Evolutionary conservation across 2,113 vertebrate genomes (phyloP), one percentile per base, ranked within the genome.

Genomic region (Crotalus tigris): DNA sequence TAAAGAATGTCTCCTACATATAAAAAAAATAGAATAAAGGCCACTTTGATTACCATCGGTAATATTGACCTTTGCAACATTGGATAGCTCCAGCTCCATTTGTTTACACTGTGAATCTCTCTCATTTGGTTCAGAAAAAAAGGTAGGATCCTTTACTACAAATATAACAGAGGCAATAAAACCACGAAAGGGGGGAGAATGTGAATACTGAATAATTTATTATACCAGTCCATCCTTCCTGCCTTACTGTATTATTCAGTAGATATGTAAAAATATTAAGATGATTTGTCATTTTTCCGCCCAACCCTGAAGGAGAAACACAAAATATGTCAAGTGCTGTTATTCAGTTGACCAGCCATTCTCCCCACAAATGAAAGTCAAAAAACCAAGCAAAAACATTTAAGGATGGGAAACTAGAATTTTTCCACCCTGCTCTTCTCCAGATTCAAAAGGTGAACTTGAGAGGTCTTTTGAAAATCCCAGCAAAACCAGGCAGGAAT

Each of bases 71-170:
- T 87, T 57, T 87, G 85, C 94, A 95, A 96, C 94, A 92, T 86
- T 92, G 91, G 54, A 95, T 69, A 93, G 93, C 91, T 94, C 93
- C 94, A 95, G 96, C 91, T 90, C 91, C 33, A 90, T 95, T 97
- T 98, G 97, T 98, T 97, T 97, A 97, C 94, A 91, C 96, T 96
- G 94, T 96, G 94, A 90, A 95, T 96, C 96, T 90, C 90, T 59
- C 61, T 55, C 89, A 92, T 88, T 94, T 93, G 92, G 44, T 94
- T 94, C 86, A 95, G 13, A 90, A 93, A 95, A 94, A 95, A 94
- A 96, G 85, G 64, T 1, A 49, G 64, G 93, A 93, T 94, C 91
- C 93, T 91, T 93, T 53, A 59, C 24, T 90, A 53, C 75, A 93
- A 95, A 95, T 93, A 94, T 91, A 95, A 94, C 94, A 91, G 69